Percentiles rank a stretch among this genome's conserved stretches.
Conservation (phyloP, 2,888 invertebrate species). For the Tipula confusa region DNA sequence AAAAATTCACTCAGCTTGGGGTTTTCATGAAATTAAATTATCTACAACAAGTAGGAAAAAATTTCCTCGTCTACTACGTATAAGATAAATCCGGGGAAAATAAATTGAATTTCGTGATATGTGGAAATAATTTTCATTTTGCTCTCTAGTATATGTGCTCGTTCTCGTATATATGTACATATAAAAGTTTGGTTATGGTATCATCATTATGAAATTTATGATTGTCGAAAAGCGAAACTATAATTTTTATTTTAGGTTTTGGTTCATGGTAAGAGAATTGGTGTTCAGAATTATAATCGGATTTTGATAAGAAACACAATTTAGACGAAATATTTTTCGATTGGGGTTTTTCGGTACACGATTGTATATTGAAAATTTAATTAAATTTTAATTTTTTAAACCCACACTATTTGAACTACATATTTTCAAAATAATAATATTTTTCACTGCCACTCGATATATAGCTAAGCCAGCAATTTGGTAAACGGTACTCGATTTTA, state of each 20-base stretch:
- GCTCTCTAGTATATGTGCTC: too few species aligned
- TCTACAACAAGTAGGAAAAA: background rate
- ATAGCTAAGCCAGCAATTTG: too few species aligned
- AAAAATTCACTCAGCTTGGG: background rate
- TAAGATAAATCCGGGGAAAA: background rate
- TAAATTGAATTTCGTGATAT: conserved; percentile 20
- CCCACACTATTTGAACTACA: too few species aligned
- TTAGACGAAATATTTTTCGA: background rate
- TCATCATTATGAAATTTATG: background rate
- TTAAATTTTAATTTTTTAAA: too few species aligned
- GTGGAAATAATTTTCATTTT: background rate
- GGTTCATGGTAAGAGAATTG: background rate
- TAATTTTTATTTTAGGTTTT: too few species aligned
- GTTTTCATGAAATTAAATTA: background rate
- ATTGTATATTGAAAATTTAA: too few species aligned
- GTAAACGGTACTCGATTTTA: too few species aligned
- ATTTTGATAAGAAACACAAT: background rate
- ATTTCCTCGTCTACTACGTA: background rate
- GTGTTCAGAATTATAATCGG: background rate
- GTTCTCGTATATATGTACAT: background rate
- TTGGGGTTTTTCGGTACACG: too few species aligned
- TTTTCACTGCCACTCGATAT: too few species aligned
- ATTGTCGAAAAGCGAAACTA: background rate
- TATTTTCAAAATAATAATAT: too few species aligned
- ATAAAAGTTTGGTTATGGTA: background rate